A percentile compares a stretch with the other conserved stretches of the same genome.
phyloP scores from a whole-genome alignment of 2,888 invertebrate genomes.

The Geophilus truncorum region DNA sequence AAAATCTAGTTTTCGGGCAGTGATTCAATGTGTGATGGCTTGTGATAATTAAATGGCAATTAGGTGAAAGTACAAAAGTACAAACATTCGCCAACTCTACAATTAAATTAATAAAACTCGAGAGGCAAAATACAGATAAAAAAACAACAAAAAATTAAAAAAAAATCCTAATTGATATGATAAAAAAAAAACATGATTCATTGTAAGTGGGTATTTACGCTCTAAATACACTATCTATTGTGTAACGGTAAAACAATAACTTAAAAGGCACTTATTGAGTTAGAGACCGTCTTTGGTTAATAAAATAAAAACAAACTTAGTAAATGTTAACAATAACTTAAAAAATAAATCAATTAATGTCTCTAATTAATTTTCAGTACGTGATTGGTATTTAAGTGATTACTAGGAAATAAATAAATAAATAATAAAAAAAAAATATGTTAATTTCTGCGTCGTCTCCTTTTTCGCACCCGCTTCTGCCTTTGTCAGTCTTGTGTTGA shows the following conservation, averaged over 20 bases:
- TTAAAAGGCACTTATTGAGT: background rate
- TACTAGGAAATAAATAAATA: background rate
- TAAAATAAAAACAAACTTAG: background rate
- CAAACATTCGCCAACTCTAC: too few species aligned
- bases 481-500: conserved; percentile 25
- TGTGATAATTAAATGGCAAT: background rate
- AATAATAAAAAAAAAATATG: background rate
- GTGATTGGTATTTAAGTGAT: background rate
- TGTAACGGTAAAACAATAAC: background rate
- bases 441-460: background rate
- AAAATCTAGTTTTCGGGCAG: background rate
- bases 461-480: background rate
- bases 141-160: background rate
- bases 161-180: background rate
- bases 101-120: too few species aligned
- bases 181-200: background rate
- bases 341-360: too few species aligned
- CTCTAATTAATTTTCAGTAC: background rate
- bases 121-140: background rate
- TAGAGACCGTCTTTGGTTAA: background rate
- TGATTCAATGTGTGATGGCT: background rate
- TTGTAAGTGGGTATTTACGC: background rate
- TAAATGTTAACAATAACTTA: too few species aligned
- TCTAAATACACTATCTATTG: background rate
- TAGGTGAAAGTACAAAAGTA: background rate